Evolutionary conservation across 2,888 invertebrate species (phyloP).

Genomic region (Rhagium mordax): DNA sequence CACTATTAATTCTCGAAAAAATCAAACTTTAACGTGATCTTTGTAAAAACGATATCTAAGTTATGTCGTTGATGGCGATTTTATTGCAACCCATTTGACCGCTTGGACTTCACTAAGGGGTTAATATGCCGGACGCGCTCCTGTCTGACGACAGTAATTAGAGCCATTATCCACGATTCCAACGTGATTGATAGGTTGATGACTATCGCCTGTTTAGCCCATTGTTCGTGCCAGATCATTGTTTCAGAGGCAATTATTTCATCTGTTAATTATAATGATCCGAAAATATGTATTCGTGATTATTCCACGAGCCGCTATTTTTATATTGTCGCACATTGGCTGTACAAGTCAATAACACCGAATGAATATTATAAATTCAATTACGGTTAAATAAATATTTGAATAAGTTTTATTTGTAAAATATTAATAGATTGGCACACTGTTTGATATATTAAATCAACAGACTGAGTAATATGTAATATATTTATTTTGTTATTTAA

Average conservation of each 20-base stretch:
- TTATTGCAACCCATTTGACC: not conserved
- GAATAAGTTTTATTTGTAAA: not conserved
- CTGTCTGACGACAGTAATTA: constrained; percentile 30
- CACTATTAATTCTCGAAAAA: too few relatives aligned
- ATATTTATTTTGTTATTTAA: constrained; percentile 24
- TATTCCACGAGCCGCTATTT: constrained; percentile 1
- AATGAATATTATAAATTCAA: constrained; percentile 6
- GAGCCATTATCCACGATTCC: constrained; percentile 27
- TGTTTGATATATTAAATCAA: constrained; percentile 4
- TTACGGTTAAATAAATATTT: constrained; percentile 4
- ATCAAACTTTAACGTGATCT: too few relatives aligned
- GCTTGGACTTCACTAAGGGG: not conserved
- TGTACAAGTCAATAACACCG: constrained; percentile 7
- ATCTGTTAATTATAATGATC: constrained; percentile 35
- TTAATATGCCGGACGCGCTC: constrained; percentile 17
- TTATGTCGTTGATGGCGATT: not conserved
- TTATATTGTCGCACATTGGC: not conserved
- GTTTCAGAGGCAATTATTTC: constrained; percentile 36
- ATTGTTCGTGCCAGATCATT: constrained; percentile 37
- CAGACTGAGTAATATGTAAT: constrained; percentile 2
- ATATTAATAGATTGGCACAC: not conserved
- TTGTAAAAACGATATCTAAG: too few relatives aligned
- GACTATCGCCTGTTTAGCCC: constrained; percentile 29
- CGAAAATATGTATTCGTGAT: constrained; percentile 17
- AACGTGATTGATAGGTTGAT: constrained; percentile 36